These are phyloP conservation scores for Psammodynastes pulverulentus DNA, from an alignment of 2,113 vertebrate species.

Conservation along the genomic window DNA sequence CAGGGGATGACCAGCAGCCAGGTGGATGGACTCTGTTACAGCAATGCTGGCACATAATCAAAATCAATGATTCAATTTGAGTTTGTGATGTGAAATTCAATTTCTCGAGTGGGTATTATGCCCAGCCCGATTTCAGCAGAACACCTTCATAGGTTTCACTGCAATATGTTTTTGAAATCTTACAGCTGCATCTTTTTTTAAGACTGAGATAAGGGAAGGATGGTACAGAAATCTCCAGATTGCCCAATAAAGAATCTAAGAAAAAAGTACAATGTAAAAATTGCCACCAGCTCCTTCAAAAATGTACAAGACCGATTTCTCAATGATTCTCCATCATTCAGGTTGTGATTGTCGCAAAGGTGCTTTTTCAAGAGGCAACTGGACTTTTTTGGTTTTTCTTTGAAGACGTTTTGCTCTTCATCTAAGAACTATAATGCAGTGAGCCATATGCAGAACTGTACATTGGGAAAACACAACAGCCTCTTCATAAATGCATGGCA, in stretches of 20 bases:
- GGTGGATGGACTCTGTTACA: not conserved
- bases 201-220: not conserved
- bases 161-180: not conserved
- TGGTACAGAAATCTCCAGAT: not conserved
- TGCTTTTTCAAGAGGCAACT: too few species aligned
- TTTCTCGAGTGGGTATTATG: not conserved
- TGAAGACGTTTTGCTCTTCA: too few species aligned
- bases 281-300: not conserved
- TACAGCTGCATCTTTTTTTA: not conserved
- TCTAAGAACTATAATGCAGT: too few species aligned
- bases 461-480: too few species aligned
- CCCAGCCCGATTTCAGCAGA: not conserved
- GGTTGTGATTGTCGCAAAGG: too few species aligned
- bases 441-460: too few species aligned
- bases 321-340: too few species aligned
- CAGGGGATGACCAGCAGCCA: not conserved
- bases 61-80: not conserved
- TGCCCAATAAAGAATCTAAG: not conserved
- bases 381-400: too few species aligned
- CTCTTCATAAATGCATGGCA: too few species aligned
- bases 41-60: not conserved
- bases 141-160: not conserved
- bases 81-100: not conserved
- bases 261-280: not conserved
- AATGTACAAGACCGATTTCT: not conserved